A percentile compares a stretch with the other conserved stretches of the same genome.
phyloP scores from a whole-genome alignment of 2,888 invertebrate genomes.

The Steinernema carpocapsae region DNA sequence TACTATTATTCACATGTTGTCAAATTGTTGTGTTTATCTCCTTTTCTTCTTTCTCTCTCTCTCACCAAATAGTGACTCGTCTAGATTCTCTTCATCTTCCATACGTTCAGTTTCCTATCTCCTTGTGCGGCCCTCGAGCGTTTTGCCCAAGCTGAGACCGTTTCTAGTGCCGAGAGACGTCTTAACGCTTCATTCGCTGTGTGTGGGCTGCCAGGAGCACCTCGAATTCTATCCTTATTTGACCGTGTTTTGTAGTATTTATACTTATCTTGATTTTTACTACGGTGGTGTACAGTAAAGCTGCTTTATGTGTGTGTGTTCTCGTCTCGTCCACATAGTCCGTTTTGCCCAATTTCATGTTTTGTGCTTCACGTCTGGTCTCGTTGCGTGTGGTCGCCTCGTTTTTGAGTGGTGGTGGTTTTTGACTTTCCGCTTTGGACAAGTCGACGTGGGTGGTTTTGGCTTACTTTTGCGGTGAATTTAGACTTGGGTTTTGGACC shows the following conservation, averaged over 20 bases:
- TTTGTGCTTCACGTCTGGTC: conserved; percentile 9
- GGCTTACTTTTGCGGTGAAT: neutral
- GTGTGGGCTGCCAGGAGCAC: neutral
- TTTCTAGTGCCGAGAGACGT: neutral
- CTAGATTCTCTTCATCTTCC: neutral
- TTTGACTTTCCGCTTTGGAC: conserved; percentile 1
- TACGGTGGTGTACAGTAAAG: conserved; percentile 33
- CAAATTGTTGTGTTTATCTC: conserved; percentile 18
- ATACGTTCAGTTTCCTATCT: conserved; percentile 15
- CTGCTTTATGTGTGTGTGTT: conserved; percentile 23
- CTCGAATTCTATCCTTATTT: too few species aligned
- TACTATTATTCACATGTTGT: neutral
- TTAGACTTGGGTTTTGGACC: neutral
- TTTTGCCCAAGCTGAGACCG: neutral
- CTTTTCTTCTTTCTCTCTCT: conserved; percentile 30
- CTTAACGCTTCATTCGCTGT: conserved; percentile 30
- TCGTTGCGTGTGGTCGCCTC: conserved; percentile 26
- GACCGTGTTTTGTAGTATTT: conserved; percentile 23
- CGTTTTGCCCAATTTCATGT: neutral
- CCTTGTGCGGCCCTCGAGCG: conserved; percentile 13
- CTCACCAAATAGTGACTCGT: conserved; percentile 3
- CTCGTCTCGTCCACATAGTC: conserved; percentile 3
- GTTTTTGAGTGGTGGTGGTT: conserved; percentile 3
- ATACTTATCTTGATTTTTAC: conserved; percentile 25
- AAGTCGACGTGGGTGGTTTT: conserved; percentile 30